A percentile compares a stretch with the other conserved stretches of the same genome.
Evolutionary conservation across 2,797 vertebrate species (phyloP).

Genomic region (Coranthus polyacanthus): DNA sequence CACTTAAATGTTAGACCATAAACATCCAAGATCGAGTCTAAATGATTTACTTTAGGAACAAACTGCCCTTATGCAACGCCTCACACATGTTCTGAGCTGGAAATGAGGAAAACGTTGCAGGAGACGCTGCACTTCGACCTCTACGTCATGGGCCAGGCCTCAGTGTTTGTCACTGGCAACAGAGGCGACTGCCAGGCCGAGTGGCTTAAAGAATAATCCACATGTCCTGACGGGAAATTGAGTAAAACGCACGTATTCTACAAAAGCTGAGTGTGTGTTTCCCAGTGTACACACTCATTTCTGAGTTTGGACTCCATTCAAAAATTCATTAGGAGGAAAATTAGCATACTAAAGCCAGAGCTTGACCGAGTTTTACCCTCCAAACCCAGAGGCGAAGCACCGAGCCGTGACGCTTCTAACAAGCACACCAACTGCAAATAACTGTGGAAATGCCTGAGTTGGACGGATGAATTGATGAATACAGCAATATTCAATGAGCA

Average conservation of each 20-base stretch:
- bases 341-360: conserved; percentile 10
- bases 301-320: conserved; percentile 24
- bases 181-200: neutral
- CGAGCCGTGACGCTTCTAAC: neutral
- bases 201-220: conserved; percentile 32
- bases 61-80: neutral
- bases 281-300: conserved; percentile 20
- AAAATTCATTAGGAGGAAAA: conserved; percentile 24
- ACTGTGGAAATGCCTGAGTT: neutral
- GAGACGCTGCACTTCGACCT: neutral
- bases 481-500: neutral
- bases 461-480: neutral
- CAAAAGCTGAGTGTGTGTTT: neutral
- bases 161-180: neutral
- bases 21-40: too few species aligned
- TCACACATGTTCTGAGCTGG: neutral
- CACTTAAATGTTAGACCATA: too few species aligned
- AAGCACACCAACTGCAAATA: conserved; percentile 17
- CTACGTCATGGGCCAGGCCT: conserved; percentile 19
- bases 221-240: conserved; percentile 9
- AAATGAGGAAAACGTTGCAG: conserved; percentile 17
- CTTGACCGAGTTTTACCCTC: conserved; percentile 22
- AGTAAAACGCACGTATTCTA: conserved; percentile 10
- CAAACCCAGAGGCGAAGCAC: neutral
- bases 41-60: neutral